Base-by-base conservation (phyloP, 2,113 vertebrate genomes). In the Bos javanicus region DNA sequence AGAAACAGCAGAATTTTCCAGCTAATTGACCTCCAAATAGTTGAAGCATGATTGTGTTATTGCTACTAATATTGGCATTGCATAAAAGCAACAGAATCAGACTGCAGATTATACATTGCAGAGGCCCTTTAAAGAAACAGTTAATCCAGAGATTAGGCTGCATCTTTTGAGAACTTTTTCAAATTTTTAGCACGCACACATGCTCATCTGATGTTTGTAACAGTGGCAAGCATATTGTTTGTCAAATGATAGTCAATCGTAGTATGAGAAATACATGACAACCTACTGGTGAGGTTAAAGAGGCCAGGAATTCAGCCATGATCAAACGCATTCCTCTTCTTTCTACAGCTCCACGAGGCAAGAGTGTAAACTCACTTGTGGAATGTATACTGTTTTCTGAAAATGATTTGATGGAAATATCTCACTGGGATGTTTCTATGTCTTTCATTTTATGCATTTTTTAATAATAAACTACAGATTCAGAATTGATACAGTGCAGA, bases 51-150 rank as follows among this genome's bases (percentile, higher is more conserved):
- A 17, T 91, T 62, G 23, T 96, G 82, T 91, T 92, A 95, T 92
- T 71, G 74, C 88, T 93, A 48, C 80, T 92, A 94, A 93, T 86
- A 90, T 36, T 94, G 93, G 88, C 83, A 52, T 84, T 83, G 91
- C 50, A 81, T 90, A 54, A 98, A 97, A 97, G 94, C 92, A 46
- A 60, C 48, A 90, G 39, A 80, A 39, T 93, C 74, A 95, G 83
- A 67, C 93, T 87, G 36, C 33, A 88, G 91, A 92, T 86, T 92
- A 84, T 25, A 81, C 64, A 36, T 17, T 25, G 13, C 59, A 6
- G n/a, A 95, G 54, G 46, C 13, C 33, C 82, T 91, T 89, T 64
- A 94, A 97, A 93, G 95, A 95, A 90, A 92, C 87, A 97, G 88
- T 90, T 96, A 92, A 95, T 90, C 96, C 64, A 59, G 82, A 90